These are phyloP conservation scores for Coelinius sp. DNA, from an alignment of 2,888 invertebrate genomes.

Conservation along the genomic window DNA sequence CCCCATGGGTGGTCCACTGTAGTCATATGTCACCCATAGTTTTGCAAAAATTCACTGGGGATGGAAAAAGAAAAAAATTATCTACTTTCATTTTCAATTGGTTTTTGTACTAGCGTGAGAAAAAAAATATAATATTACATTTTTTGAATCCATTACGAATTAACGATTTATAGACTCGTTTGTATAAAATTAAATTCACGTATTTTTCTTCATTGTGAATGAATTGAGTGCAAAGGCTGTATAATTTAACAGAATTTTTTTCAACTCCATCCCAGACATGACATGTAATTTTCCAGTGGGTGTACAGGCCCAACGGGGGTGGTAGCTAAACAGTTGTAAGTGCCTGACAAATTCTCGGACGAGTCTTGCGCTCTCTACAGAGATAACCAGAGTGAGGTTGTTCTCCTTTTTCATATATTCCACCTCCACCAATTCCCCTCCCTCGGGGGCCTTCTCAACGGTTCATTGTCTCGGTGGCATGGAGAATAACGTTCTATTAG, in stretches of 20 bases:
- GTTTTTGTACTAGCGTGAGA: background rate
- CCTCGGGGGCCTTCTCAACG: slow-evolving; percentile 10
- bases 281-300: slow-evolving; percentile 24
- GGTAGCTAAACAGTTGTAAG: slow-evolving; percentile 30
- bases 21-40: slow-evolving; percentile 9
- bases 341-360: slow-evolving; percentile 32
- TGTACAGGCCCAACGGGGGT: background rate
- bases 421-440: background rate
- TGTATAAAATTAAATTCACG: background rate
- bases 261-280: slow-evolving; percentile 22
- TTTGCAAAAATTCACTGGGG: slow-evolving; percentile 9
- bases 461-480: slow-evolving; percentile 44
- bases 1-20: slow-evolving; percentile 56
- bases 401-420: slow-evolving; percentile 13
- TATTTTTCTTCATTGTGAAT: background rate
- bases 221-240: background rate
- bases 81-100: slow-evolving; percentile 3
- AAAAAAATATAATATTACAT: background rate
- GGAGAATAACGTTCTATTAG: slow-evolving; percentile 44
- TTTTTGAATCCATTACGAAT: background rate
- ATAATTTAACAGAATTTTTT: background rate
- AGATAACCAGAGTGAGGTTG: slow-evolving; percentile 30
- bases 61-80: background rate
- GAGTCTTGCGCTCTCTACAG: slow-evolving; percentile 16
- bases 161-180: slow-evolving; percentile 7